Evolutionary conservation across 1,140 invertebrate genomes (phyloP).

Genomic region (Homalodisca vitripennis): DNA sequence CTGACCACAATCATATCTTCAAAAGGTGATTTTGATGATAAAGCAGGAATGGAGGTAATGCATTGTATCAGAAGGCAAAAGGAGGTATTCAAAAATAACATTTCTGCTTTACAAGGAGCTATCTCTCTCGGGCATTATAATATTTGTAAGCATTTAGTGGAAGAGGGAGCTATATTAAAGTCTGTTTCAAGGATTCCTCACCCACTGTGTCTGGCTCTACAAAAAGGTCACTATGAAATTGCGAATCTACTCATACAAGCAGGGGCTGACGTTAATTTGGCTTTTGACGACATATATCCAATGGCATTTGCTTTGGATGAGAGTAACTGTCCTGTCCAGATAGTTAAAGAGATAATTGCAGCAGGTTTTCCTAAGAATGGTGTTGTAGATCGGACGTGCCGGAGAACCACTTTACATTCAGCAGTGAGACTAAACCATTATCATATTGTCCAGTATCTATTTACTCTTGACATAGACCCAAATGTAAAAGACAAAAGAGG

Average conservation of each 20-base stretch:
- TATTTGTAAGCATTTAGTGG: neutral
- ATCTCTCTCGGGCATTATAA: neutral
- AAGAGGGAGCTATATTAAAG: neutral
- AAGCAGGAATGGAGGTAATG: neutral
- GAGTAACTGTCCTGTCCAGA: neutral
- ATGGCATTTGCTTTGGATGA: neutral
- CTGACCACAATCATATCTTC: neutral
- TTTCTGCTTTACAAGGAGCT: neutral
- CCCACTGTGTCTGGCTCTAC: neutral
- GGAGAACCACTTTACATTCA: neutral
- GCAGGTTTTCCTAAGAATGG: conserved; percentile 2
- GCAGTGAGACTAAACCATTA: neutral
- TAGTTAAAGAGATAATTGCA: neutral
- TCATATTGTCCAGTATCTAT: neutral
- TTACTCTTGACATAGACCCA: neutral
- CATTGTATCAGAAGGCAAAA: neutral
- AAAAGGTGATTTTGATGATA: neutral
- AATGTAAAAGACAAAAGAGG: neutral
- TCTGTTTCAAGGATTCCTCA: neutral
- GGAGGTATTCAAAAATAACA: neutral
- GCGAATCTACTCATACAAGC: neutral
- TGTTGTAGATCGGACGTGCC: neutral
- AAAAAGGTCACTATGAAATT: neutral
- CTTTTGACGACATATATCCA: neutral
- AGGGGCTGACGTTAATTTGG: neutral